Conservation (phyloP, 2,888 invertebrate species). For the Hartigia nigra region DNA sequence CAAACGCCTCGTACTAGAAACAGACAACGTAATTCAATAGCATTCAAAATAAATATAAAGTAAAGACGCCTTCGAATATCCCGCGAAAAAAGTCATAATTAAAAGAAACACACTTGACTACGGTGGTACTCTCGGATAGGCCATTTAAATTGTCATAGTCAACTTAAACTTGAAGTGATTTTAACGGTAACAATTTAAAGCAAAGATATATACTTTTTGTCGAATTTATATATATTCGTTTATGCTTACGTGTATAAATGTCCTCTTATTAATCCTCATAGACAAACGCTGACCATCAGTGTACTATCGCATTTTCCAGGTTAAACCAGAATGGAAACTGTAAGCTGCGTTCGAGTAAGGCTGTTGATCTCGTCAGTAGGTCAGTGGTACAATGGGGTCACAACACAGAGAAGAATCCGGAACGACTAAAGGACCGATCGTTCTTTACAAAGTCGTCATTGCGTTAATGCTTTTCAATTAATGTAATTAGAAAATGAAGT, state of each 20-base stretch:
- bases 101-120: not conserved
- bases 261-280: not conserved
- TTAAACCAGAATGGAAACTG: not conserved
- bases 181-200: not conserved
- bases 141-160: not conserved
- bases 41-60: too few relatives aligned
- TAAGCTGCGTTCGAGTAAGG: not conserved
- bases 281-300: not conserved
- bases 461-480: not conserved
- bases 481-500: not conserved
- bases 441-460: not conserved
- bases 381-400: slow-evolving; percentile 43
- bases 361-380: slow-evolving; percentile 39
- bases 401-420: not conserved
- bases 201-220: not conserved
- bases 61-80: not conserved
- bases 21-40: not conserved
- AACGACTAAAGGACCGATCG: not conserved
- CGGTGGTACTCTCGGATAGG: not conserved
- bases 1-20: not conserved
- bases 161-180: not conserved
- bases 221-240: not conserved
- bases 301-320: not conserved
- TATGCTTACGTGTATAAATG: not conserved
- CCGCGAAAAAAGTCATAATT: not conserved